Evolutionary conservation across 37 sponge, comb jelly and placozoan species (phyloP).

Genomic region (Haliclona indistincta): DNA sequence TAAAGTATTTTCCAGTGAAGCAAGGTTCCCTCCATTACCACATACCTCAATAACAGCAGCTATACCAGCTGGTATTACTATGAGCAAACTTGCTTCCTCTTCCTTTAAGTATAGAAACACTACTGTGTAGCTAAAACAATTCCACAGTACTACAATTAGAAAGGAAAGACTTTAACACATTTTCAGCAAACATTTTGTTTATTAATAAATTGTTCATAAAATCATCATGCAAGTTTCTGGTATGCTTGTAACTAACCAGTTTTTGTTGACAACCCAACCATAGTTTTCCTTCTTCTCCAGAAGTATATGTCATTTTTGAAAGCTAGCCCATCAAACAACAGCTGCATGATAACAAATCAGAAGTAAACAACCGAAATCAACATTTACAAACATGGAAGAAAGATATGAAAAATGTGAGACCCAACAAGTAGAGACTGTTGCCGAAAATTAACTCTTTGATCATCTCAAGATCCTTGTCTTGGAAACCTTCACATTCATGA

Average conservation of each 20-base stretch:
- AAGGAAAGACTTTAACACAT: background rate
- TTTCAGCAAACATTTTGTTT: too few species aligned
- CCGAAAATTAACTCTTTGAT: slow-evolving; percentile 86
- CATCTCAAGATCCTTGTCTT: slow-evolving; percentile 88
- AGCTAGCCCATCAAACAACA: slow-evolving; percentile 94
- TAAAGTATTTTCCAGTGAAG: background rate
- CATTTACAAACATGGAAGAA: slow-evolving; percentile 73
- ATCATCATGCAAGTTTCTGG: too few species aligned
- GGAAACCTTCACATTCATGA: slow-evolving; percentile 61
- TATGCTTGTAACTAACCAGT: slow-evolving; percentile 41
- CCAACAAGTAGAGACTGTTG: slow-evolving; percentile 67
- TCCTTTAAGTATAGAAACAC: slow-evolving; percentile 92
- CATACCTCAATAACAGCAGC: slow-evolving; percentile 82
- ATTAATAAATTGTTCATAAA: too few species aligned
- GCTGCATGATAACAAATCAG: slow-evolving; percentile 21
- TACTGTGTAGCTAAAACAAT: slow-evolving; percentile 80
- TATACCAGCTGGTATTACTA: slow-evolving; percentile 80
- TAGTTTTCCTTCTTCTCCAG: slow-evolving; percentile 84
- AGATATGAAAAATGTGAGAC: slow-evolving; percentile 85
- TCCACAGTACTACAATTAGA: slow-evolving; percentile 64
- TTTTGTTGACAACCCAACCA: slow-evolving; percentile 80
- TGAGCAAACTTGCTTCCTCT: slow-evolving; percentile 82
- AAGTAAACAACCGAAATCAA: too few species aligned
- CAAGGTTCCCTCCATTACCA: background rate
- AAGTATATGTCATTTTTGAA: slow-evolving; percentile 93